These are phyloP conservation scores for Troilus luridus DNA, from an alignment of 2,888 invertebrate genomes.

Conservation along the genomic window DNA sequence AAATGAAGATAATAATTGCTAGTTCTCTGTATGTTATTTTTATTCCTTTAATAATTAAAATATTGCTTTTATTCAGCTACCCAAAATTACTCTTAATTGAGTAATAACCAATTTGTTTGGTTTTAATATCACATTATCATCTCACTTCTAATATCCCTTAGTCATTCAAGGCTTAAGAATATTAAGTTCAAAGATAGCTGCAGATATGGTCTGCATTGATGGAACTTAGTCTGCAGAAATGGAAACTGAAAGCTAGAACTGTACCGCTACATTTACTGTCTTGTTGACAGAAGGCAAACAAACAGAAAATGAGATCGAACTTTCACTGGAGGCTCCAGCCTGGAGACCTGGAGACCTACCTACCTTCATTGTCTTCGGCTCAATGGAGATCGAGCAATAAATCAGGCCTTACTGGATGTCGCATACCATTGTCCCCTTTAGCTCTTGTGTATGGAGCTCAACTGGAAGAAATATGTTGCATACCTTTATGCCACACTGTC, in stretches of 20 bases:
- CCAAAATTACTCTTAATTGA: no score
- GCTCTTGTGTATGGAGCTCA: background rate
- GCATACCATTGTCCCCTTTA: slow-evolving; percentile 20
- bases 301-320: slow-evolving; percentile 48
- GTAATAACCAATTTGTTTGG: no score
- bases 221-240: background rate
- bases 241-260: slow-evolving; percentile 2
- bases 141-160: no score
- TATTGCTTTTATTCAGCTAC: no score
- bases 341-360: slow-evolving; percentile 10
- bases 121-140: no score
- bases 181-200: background rate
- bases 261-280: background rate
- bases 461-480: background rate
- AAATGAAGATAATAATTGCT: no score
- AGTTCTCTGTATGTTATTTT: no score
- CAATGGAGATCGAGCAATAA: slow-evolving; percentile 26
- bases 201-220: no score
- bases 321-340: slow-evolving; percentile 37
- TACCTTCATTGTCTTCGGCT: slow-evolving; percentile 37
- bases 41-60: no score
- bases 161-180: background rate
- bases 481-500: no score
- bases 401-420: slow-evolving; percentile 41
- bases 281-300: slow-evolving; percentile 39